Evolutionary conservation across 2,113 vertebrate genomes (phyloP).

Genomic region (Hydrochoerus hydrochaeris): DNA sequence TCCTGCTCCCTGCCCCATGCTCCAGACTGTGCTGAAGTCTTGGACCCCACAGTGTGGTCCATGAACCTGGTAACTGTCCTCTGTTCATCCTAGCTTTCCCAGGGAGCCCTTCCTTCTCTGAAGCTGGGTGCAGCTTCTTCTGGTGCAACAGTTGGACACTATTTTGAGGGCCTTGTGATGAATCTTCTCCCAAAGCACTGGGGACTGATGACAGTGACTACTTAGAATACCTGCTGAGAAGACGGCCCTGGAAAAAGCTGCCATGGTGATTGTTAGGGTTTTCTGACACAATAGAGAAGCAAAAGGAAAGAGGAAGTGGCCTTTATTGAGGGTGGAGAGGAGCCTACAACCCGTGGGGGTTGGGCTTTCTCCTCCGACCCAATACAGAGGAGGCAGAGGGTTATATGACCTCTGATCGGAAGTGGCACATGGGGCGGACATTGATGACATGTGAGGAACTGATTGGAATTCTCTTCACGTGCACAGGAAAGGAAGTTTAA

Average conservation of each 20-base stretch:
- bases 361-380: too few relatives aligned
- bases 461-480: too few relatives aligned
- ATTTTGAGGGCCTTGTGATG: not conserved
- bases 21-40: not conserved
- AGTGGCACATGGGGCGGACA: too few relatives aligned
- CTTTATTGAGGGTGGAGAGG: too few relatives aligned
- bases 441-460: too few relatives aligned
- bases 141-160: fast-evolving
- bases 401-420: too few relatives aligned
- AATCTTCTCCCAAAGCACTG: not conserved
- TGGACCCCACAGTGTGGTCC: not conserved
- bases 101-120: not conserved
- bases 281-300: too few relatives aligned
- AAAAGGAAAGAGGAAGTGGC: too few relatives aligned
- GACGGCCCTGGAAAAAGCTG: not conserved
- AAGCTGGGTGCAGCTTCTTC: too few relatives aligned
- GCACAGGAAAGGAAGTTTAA: too few relatives aligned
- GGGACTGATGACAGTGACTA: not conserved
- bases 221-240: not conserved
- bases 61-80: not conserved
- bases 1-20: not conserved
- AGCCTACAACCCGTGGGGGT: too few relatives aligned
- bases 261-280: not conserved
- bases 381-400: too few relatives aligned
- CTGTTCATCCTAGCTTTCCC: not conserved